Conservation (phyloP, 2,113 vertebrate genomes). For the Oreochromis niloticus region DNA sequence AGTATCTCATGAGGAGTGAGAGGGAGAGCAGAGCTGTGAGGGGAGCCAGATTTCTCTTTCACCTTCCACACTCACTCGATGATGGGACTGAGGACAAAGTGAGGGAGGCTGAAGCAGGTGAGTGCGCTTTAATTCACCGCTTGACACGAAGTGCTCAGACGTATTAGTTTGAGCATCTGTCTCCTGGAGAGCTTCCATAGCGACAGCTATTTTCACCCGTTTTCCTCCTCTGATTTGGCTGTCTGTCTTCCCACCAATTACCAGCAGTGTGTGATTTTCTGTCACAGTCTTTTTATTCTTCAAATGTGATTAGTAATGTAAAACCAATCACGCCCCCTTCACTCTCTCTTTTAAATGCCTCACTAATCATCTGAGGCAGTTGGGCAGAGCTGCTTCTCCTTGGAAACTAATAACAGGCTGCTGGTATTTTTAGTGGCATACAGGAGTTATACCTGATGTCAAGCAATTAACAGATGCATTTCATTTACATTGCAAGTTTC, state of each 20-base stretch:
- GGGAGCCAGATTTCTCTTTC: not conserved
- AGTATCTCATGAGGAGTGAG: not conserved
- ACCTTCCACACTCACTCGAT: not conserved
- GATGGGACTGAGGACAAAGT: not conserved
- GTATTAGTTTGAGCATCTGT: not conserved
- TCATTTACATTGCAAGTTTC: not conserved
- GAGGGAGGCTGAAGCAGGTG: slow-evolving; percentile 25
- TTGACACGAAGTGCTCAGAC: not conserved
- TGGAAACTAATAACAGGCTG: slow-evolving; percentile 18
- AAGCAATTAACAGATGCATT: not conserved
- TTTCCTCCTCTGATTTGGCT: not conserved
- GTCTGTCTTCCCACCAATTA: slow-evolving; percentile 5
- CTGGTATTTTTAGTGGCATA: slow-evolving; percentile 11
- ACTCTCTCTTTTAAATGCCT: not conserved
- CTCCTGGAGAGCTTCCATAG: not conserved
- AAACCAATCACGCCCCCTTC: not conserved
- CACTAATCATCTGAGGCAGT: not conserved
- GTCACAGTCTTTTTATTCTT: slow-evolving; percentile 1
- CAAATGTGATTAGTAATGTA: slow-evolving; percentile 25
- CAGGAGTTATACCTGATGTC: not conserved
- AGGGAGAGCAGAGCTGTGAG: not conserved
- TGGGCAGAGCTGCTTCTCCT: slow-evolving; percentile 7
- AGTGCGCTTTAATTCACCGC: slow-evolving; percentile 13
- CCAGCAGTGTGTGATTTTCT: not conserved
- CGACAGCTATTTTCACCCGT: slow-evolving; percentile 1